Base-by-base conservation (phyloP, 1,140 invertebrate genomes). In the Eurosta solidaginis region DNA sequence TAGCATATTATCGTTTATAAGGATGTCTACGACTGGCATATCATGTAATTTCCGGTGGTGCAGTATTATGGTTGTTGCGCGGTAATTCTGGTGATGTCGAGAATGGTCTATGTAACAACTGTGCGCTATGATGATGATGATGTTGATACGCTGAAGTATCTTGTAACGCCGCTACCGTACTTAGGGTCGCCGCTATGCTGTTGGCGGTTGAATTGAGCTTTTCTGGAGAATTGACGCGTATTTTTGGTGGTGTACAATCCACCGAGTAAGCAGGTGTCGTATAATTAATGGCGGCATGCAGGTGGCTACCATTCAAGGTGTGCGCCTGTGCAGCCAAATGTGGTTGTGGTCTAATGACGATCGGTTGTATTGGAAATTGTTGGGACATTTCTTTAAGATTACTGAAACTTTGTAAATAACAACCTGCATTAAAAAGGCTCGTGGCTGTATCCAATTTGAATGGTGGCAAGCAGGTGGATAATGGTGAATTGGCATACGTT, bases 51-150 rank as follows among this genome's bases (percentile, higher is more conserved):
- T 90, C 84, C 83, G 84, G 20, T 42, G 76, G 45, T 10, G 74
- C 74, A 68, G 27, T 54, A 36, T 79, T 88, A 83, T 5, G 89
- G 84, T 76, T 80, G 79, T 45, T 83, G 83, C 22, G 59, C 6
- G 59, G 33, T n/a, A 87, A 78, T 76, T 87, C 86, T 36, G 86
- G 86, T 74, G 86, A 88, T 59, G 90, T 90, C 49, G 90, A 90
- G 82, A 90, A 91, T 52, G 90, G 90, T 78, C 90, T 81, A 80
- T 91, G 90, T 68, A 91, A 79, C 59, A 89, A 81, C 52, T 88
- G 87, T 10, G 85, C 85, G 50, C 81, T 86, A 27, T 86, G 84
- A 74, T 86, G 85, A 80, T 78, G 29, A 84, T 50, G 68, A 81
- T 77, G 76, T n/a, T 52, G 76, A 22, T 73, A 75, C 10, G 44